Evolutionary conservation across 2,888 invertebrate genomes (phyloP).

Genomic region (Leucozona laternaria): DNA sequence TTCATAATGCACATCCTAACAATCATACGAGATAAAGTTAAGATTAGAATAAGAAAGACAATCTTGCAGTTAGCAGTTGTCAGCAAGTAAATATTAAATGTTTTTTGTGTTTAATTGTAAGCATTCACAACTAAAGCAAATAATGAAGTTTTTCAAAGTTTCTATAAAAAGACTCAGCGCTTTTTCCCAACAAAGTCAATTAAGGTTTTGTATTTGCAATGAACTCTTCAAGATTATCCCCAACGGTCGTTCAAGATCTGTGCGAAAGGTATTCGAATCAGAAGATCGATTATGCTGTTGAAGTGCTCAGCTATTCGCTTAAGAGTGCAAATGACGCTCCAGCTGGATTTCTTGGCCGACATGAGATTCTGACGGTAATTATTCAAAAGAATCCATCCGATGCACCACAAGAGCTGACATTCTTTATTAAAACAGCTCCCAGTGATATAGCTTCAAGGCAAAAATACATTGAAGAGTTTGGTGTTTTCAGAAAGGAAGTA

Average conservation of each 20-base stretch:
- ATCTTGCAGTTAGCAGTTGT: neutral
- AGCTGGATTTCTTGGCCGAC: conserved; percentile 81
- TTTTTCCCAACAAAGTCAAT: neutral
- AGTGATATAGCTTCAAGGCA: conserved; percentile 84
- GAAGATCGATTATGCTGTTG: conserved; percentile 59
- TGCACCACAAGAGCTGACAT: conserved; percentile 78
- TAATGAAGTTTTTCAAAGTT: neutral
- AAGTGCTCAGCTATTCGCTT: conserved; percentile 78
- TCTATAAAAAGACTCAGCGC: neutral
- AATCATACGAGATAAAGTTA: neutral
- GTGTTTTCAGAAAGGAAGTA: conserved; percentile 85
- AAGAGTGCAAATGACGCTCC: conserved; percentile 79
- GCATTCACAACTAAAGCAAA: neutral
- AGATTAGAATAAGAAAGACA: neutral
- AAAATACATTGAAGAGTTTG: conserved; percentile 84
- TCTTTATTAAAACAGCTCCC: conserved; percentile 87
- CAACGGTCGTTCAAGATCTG: conserved; percentile 77
- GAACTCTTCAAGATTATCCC: conserved; percentile 46
- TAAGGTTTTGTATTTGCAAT: conserved; percentile 7
- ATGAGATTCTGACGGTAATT: conserved; percentile 79
- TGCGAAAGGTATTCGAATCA: conserved; percentile 77
- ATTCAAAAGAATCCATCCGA: conserved; percentile 78
- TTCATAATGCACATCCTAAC: neutral
- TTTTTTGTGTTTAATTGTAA: neutral
- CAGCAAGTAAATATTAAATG: neutral